These are phyloP conservation scores for Phenganax stokvisi DNA, from an alignment of 92 coral and sea anemone genomes.

Conservation along the genomic window DNA sequence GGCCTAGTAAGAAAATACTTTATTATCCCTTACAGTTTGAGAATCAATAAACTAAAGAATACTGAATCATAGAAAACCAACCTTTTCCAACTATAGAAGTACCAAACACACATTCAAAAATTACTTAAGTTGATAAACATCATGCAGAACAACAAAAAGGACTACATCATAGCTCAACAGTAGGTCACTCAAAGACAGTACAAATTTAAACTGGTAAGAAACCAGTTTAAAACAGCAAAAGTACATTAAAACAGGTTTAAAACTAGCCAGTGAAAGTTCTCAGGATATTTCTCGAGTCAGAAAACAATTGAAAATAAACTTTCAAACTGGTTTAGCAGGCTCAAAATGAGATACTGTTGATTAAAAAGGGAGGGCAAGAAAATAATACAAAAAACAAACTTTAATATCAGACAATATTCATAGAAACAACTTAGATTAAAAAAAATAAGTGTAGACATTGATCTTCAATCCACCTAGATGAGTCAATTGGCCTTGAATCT, in stretches of 20 bases:
- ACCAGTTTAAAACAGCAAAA: background rate
- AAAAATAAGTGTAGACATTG: background rate
- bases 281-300: background rate
- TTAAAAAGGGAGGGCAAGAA: background rate
- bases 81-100: too few relatives aligned
- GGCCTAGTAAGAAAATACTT: too few relatives aligned
- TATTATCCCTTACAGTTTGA: too few relatives aligned
- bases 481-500: background rate
- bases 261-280: background rate
- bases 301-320: background rate
- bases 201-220: constrained; percentile 1
- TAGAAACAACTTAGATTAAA: constrained; percentile 12
- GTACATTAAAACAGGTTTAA: background rate
- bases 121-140: background rate
- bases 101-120: background rate
- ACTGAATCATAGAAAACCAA: too few relatives aligned
- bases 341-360: constrained; percentile 29
- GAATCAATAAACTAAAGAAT: too few relatives aligned
- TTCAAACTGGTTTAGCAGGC: constrained; percentile 17
- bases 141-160: background rate
- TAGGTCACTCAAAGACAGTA: constrained; percentile 33
- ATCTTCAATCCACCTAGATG: constrained; percentile 12
- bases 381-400: constrained; percentile 1
- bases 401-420: constrained; percentile 14
- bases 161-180: constrained; percentile 10